phyloP scores from a whole-genome alignment of 2,888 invertebrate genomes.

The Acleris sparsana region DNA sequence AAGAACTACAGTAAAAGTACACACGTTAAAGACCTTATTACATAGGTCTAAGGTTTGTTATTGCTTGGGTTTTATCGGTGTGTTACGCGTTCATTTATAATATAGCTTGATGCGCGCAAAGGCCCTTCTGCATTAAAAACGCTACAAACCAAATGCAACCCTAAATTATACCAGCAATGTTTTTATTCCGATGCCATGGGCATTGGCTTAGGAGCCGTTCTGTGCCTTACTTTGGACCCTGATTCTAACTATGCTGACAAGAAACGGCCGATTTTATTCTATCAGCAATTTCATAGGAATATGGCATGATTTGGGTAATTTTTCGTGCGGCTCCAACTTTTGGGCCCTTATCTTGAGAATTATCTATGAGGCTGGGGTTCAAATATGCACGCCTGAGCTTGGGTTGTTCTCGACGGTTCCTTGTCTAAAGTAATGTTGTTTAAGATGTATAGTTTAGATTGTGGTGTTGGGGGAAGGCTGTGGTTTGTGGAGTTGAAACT shows the following conservation, averaged over 20 bases:
- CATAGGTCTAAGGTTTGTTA: no score
- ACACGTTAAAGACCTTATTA: no score
- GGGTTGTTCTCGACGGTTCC: background rate
- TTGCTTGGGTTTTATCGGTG: no score
- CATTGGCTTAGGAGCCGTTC: conserved; percentile 19
- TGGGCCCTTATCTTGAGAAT: conserved; percentile 13
- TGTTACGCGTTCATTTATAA: conserved; percentile 14
- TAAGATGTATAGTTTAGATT: conserved; percentile 34
- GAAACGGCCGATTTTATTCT: conserved; percentile 62
- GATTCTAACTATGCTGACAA: conserved; percentile 54
- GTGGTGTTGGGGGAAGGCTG: background rate
- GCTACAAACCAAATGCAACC: background rate
- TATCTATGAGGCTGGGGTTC: conserved; percentile 1
- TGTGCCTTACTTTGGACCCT: conserved; percentile 19
- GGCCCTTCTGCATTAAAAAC: conserved; percentile 31
- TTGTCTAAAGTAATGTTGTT: conserved; percentile 6
- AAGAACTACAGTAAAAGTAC: conserved; percentile 20
- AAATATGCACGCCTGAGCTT: background rate
- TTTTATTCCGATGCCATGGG: background rate
- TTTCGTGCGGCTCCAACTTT: conserved; percentile 38
- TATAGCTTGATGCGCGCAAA: conserved; percentile 43
- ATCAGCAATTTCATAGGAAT: conserved; percentile 57
- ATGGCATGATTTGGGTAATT: conserved; percentile 42
- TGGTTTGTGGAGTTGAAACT: no score
- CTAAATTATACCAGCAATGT: background rate